These are phyloP conservation scores for Syngnathus scovelli DNA, from an alignment of 2,113 vertebrate species.

Conservation along the genomic window DNA sequence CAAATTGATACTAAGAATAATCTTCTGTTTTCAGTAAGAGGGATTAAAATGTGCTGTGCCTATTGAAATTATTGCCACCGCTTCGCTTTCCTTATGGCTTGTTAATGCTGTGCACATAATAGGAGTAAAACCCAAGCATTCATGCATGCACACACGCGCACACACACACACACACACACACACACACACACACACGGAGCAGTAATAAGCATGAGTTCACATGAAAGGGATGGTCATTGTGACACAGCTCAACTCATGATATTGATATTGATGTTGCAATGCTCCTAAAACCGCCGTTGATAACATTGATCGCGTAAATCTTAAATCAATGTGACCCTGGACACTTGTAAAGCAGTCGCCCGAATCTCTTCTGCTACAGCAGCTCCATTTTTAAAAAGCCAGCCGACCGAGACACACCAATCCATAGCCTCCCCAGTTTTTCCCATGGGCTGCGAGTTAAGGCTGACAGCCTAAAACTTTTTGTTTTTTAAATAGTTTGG, in stretches of 20 bases:
- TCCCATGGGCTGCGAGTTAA: slow-evolving; percentile 14
- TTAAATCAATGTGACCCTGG: slow-evolving; percentile 48
- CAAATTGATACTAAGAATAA: too few species aligned
- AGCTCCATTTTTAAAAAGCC: slow-evolving; percentile 44
- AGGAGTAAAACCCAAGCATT: too few species aligned
- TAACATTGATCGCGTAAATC: slow-evolving; percentile 53
- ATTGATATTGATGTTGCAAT: slow-evolving; percentile 48
- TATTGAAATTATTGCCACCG: not conserved
- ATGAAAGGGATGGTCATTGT: slow-evolving; percentile 12
- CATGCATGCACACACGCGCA: too few species aligned
- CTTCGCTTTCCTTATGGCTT: not conserved
- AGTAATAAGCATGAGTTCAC: not conserved
- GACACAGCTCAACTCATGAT: slow-evolving; percentile 24
- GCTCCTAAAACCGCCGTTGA: slow-evolving; percentile 43
- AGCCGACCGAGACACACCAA: slow-evolving; percentile 42
- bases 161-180: not conserved
- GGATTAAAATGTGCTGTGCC: not conserved
- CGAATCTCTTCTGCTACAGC: slow-evolving; percentile 32
- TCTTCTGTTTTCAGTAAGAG: not conserved
- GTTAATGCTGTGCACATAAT: too few species aligned
- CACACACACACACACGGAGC: not conserved
- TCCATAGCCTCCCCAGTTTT: slow-evolving; percentile 29
- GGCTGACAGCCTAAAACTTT: slow-evolving; percentile 23
- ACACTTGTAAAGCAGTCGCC: slow-evolving; percentile 52
- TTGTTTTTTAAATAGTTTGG: slow-evolving; percentile 4